Conservation (phyloP, 1,140 invertebrate species). For the Drosophila eugracilis region DNA sequence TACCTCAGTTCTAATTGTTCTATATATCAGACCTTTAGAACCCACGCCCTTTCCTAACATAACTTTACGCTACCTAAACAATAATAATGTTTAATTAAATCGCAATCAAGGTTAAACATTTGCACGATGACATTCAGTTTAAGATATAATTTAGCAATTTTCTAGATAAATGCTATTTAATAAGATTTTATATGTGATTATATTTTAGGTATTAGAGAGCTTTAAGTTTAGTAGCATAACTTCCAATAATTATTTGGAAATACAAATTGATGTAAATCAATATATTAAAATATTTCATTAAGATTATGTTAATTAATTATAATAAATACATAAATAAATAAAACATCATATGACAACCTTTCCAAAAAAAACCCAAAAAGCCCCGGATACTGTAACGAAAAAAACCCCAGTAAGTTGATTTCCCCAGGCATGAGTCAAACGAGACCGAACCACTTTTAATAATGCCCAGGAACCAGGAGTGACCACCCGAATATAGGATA, state of each 20-base stretch:
- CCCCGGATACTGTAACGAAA: background rate
- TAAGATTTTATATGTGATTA: too few relatives aligned
- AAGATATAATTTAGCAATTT: background rate
- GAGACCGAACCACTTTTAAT: background rate
- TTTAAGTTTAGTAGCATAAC: too few relatives aligned
- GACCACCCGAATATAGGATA: background rate
- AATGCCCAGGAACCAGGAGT: conserved; percentile 14
- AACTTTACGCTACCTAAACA: background rate
- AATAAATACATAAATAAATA: too few relatives aligned
- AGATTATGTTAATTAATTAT: too few relatives aligned
- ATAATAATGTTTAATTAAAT: background rate
- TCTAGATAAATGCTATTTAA: too few relatives aligned
- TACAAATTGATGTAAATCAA: too few relatives aligned
- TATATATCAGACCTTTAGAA: background rate
- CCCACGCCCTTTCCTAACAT: background rate
- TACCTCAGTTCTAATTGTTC: background rate
- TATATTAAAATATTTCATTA: too few relatives aligned
- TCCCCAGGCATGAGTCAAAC: background rate
- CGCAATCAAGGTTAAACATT: background rate
- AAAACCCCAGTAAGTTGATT: background rate
- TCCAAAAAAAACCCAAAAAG: too few relatives aligned
- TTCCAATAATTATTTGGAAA: too few relatives aligned
- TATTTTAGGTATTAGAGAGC: too few relatives aligned
- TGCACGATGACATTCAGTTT: background rate
- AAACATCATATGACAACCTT: too few relatives aligned